Base-by-base conservation (phyloP, 1,140 invertebrate species). In the Hermetia illucens region DNA sequence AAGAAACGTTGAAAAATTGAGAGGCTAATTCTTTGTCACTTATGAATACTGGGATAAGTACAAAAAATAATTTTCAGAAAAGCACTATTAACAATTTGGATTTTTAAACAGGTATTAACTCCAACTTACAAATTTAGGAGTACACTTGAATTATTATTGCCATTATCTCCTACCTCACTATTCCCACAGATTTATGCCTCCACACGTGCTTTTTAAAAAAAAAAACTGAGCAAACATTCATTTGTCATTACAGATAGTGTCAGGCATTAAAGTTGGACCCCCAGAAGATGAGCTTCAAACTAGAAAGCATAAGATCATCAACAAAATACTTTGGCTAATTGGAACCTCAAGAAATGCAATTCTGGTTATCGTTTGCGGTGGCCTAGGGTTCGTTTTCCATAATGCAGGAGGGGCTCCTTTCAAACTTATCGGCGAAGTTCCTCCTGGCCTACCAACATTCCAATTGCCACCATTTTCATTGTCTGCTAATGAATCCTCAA, bases 341-440 rank as follows among this genome's bases (percentile, higher is more conserved):
- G 75, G 71, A 30, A 76, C 80, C 1, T 74, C 74, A 4, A 69
- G 83, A 34, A 88, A 88, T 57, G 82, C 82, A 12, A 69, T 87
- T 17, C 68, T 86, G 2, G 82, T 88, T 3, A 62, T 86, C 6
- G 45, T 70, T 5, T 75, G 74, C 45, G 72, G 77, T 9, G 47
- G 65, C 2, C 61, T 78, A 22, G 76, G 79, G 1, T 76, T 67
- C 39, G 40, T 68, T 12, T 58, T 71, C 16, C 58, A 64, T 16
- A 46, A 42, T 27, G 44, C 53, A 18, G 35, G 51, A 24, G 54
- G 45, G 64, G 72, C 38, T 17, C 52, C 52, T 0, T 57, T 59
- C 21, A 43, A 43, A 1, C 46, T 59, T 9, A 55, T 59, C 17
- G 75, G 76, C n/a, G 38, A 67, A 8, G 74, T 83, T 44, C 78